phyloP scores from a whole-genome alignment of 2,113 vertebrate genomes.

The Planiliza haematocheilus region DNA sequence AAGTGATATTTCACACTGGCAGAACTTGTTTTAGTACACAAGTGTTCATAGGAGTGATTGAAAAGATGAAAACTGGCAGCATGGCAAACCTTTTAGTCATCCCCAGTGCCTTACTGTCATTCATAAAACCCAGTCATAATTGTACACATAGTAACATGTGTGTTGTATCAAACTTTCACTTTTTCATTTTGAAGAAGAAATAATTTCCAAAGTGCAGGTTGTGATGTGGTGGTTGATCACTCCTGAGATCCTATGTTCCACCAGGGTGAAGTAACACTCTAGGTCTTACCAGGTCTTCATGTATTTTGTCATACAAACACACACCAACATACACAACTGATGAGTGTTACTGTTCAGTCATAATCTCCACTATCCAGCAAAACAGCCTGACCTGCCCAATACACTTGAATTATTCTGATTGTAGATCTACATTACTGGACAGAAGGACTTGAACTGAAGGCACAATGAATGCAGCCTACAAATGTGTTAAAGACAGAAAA shows the following conservation, averaged over 20 bases:
- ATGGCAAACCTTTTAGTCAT: not conserved
- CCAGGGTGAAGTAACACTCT: constrained; percentile 34
- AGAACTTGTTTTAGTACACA: constrained; percentile 20
- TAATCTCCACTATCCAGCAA: constrained; percentile 74
- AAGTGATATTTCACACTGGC: constrained; percentile 34
- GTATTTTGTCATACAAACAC: constrained; percentile 68
- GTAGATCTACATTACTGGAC: constrained; percentile 85
- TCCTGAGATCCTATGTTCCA: constrained; percentile 34
- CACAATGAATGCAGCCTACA: constrained; percentile 82
- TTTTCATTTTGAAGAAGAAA: not conserved
- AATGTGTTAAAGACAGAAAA: constrained; percentile 78
- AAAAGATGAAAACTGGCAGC: not conserved
- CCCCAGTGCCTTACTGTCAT: too few species aligned
- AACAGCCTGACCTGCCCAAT: constrained; percentile 83
- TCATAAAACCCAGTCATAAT: not conserved
- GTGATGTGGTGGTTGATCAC: not conserved
- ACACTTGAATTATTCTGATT: constrained; percentile 90
- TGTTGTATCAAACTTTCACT: too few species aligned
- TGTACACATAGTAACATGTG: not conserved
- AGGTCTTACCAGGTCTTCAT: constrained; percentile 62
- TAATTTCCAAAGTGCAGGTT: not conserved
- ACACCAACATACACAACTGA: constrained; percentile 19
- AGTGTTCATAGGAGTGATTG: not conserved
- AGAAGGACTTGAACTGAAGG: constrained; percentile 88
- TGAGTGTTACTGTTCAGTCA: constrained; percentile 70